Percentiles rank a stretch among this genome's conserved stretches.
These are phyloP conservation scores for Drosophila nigromelanica DNA, from an alignment of 1,140 invertebrate species.

Conservation along the genomic window DNA sequence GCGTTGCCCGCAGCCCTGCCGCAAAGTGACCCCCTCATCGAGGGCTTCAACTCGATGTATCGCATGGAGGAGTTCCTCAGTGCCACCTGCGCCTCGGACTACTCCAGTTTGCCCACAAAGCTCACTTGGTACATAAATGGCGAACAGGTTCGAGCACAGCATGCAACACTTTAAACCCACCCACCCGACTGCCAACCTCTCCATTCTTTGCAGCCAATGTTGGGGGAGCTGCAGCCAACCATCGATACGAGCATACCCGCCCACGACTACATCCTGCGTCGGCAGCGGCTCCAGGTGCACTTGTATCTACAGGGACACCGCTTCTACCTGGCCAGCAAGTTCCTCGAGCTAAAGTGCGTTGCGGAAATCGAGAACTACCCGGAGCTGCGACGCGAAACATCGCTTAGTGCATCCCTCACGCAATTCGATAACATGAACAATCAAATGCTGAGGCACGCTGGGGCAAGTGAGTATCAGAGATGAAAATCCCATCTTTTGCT, in stretches of 20 bases:
- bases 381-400: constrained; percentile 68
- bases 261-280: constrained; percentile 76
- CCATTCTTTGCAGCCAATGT: constrained; percentile 55
- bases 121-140: constrained; percentile 88
- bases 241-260: constrained; percentile 77
- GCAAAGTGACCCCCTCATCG: constrained; percentile 85
- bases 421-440: constrained; percentile 82
- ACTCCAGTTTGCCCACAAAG: constrained; percentile 86
- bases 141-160: constrained; percentile 83
- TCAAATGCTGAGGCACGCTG: constrained; percentile 79
- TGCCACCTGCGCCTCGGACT: constrained; percentile 86
- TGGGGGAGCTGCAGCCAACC: constrained; percentile 72
- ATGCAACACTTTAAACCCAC: not conserved
- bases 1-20: constrained; percentile 84
- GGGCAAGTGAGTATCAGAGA: constrained; percentile 49
- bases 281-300: constrained; percentile 74
- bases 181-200: not conserved
- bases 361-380: constrained; percentile 83
- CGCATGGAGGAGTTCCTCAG: constrained; percentile 86
- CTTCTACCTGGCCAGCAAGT: constrained; percentile 66
- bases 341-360: constrained; percentile 79
- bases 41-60: constrained; percentile 85
- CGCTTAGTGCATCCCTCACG: constrained; percentile 64
- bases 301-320: constrained; percentile 79
- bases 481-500: not conserved